phyloP scores from a whole-genome alignment of 2,888 invertebrate species.

The Ctenicera cuprea region DNA sequence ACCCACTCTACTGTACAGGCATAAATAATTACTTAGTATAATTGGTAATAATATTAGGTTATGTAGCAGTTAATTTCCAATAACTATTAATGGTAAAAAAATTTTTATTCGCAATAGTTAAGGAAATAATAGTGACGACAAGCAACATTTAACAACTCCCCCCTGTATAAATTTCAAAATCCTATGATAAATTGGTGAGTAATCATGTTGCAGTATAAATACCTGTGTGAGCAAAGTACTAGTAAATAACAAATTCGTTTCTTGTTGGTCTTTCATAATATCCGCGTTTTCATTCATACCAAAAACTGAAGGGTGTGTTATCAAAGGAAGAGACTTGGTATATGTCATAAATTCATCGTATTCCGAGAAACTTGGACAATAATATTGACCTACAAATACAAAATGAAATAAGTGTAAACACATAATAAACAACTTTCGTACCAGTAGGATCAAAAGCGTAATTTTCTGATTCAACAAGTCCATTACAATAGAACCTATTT shows the following conservation, averaged over 20 bases:
- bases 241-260: slow-evolving; percentile 84
- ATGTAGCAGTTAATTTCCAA: no score
- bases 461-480: slow-evolving; percentile 78
- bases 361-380: slow-evolving; percentile 83
- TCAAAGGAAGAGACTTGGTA: slow-evolving; percentile 82
- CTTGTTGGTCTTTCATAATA: slow-evolving; percentile 93
- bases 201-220: neutral
- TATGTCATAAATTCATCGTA: slow-evolving; percentile 83
- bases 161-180: no score
- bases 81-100: no score
- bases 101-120: no score
- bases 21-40: no score
- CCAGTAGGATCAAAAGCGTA: slow-evolving; percentile 82
- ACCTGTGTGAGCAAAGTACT: slow-evolving; percentile 89
- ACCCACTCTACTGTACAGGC: no score
- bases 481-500: slow-evolving; percentile 84
- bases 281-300: slow-evolving; percentile 96
- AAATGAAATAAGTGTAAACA: slow-evolving; percentile 46
- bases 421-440: slow-evolving; percentile 59
- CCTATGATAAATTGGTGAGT: no score
- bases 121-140: no score
- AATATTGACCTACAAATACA: slow-evolving; percentile 77
- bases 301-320: slow-evolving; percentile 89
- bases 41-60: no score
- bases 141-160: no score